These are phyloP conservation scores for Arrhamphus sclerolepis DNA, from an alignment of 2,797 vertebrate genomes.

Conservation along the genomic window DNA sequence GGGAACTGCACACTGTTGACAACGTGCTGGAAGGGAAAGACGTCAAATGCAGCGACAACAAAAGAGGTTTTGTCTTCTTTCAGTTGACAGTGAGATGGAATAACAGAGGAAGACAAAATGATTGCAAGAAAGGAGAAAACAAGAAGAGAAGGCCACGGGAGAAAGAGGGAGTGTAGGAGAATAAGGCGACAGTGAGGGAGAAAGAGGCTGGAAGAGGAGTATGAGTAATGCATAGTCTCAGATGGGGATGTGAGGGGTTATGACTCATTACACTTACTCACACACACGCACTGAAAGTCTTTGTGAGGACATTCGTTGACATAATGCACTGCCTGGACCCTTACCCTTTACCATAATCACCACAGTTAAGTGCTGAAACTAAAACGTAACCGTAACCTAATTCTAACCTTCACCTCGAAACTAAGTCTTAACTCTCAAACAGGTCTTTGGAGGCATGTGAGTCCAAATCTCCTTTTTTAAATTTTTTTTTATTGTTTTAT, in stretches of 20 bases:
- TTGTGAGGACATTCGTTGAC: background rate
- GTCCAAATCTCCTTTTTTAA: background rate
- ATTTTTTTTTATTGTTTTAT: no score
- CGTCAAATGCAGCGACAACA: background rate
- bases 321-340: background rate
- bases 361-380: background rate
- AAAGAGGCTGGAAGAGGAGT: constrained; percentile 16
- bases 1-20: background rate
- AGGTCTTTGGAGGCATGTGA: background rate
- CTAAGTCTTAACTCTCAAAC: background rate
- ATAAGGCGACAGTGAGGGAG: background rate
- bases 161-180: background rate
- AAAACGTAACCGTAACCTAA: background rate
- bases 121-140: background rate
- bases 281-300: constrained; percentile 2
- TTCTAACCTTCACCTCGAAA: background rate
- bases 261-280: constrained; percentile 29
- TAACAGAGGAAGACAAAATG: background rate
- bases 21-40: background rate
- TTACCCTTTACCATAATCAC: background rate
- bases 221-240: constrained; percentile 29
- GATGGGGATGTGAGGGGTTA: constrained; percentile 38
- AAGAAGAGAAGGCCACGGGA: background rate
- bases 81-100: background rate
- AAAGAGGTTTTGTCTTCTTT: background rate